Evolutionary conservation across 2,113 vertebrate genomes (phyloP).

Genomic region (Sitta europaea): DNA sequence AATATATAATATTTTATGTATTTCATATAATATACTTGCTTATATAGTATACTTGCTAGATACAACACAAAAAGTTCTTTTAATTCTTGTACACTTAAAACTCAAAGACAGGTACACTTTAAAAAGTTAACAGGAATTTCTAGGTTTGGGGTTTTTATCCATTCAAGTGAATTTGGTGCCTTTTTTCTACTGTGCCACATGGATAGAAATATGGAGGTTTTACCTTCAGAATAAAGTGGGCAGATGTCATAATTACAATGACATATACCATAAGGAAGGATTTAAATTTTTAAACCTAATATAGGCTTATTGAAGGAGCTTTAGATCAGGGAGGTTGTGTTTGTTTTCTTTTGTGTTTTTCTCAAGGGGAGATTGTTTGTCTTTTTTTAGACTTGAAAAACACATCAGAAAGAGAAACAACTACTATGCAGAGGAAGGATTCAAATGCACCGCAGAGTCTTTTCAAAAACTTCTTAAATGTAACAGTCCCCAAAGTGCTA

Average conservation of each 20-base stretch:
- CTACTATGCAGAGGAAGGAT: neutral
- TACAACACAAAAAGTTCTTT: neutral
- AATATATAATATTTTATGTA: too few species aligned
- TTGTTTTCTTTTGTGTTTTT: neutral
- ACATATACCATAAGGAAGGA: neutral
- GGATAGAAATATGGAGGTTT: neutral
- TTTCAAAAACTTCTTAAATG: neutral
- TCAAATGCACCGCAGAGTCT: neutral
- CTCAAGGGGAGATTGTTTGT: neutral
- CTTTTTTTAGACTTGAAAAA: neutral
- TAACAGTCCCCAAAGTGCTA: neutral
- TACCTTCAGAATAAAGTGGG: neutral
- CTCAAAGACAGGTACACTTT: neutral
- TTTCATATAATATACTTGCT: too few species aligned
- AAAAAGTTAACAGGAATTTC: neutral
- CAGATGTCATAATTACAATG: neutral
- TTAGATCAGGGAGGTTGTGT: neutral
- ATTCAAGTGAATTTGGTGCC: neutral
- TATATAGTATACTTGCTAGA: neutral
- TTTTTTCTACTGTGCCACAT: neutral
- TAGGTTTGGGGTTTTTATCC: neutral
- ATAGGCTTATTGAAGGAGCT: neutral
- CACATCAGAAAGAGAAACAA: neutral
- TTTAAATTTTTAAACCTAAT: neutral
- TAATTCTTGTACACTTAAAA: neutral